phyloP scores from a whole-genome alignment of 2,888 invertebrate genomes.

The Netelia inedita region DNA sequence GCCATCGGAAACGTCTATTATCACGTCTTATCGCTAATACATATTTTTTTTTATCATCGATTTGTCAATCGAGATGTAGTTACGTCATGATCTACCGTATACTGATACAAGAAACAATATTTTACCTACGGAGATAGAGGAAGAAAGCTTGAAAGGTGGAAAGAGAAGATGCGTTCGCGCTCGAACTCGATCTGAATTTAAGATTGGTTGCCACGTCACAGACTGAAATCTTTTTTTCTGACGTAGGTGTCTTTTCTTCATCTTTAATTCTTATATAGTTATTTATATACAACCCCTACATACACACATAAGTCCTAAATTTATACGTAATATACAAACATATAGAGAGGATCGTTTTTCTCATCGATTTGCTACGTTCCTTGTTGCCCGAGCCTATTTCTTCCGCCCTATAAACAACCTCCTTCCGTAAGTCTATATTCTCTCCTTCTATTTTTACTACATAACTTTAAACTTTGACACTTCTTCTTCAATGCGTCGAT shows the following conservation, averaged over 20 bases:
- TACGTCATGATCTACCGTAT: neutral
- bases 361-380: conserved; percentile 32
- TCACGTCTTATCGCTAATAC: no score
- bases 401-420: neutral
- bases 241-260: conserved; percentile 14
- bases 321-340: neutral
- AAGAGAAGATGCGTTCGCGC: conserved; percentile 71
- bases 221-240: conserved; percentile 45
- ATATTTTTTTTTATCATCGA: no score
- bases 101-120: neutral
- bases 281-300: neutral
- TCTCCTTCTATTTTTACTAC: no score
- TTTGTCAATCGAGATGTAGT: neutral
- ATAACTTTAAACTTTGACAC: no score
- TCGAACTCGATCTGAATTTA: conserved; percentile 81
- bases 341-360: neutral
- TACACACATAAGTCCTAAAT: neutral
- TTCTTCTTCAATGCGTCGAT: no score
- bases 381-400: conserved; percentile 28
- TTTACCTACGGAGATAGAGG: neutral
- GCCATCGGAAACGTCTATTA: no score
- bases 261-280: neutral
- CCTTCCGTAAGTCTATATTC: neutral
- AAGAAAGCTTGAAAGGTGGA: conserved; percentile 43
- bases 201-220: conserved; percentile 82